Evolutionary conservation across 1,140 invertebrate species (phyloP), one percentile per base, ranked within the genome.

Genomic region (Panulirus ornatus): DNA sequence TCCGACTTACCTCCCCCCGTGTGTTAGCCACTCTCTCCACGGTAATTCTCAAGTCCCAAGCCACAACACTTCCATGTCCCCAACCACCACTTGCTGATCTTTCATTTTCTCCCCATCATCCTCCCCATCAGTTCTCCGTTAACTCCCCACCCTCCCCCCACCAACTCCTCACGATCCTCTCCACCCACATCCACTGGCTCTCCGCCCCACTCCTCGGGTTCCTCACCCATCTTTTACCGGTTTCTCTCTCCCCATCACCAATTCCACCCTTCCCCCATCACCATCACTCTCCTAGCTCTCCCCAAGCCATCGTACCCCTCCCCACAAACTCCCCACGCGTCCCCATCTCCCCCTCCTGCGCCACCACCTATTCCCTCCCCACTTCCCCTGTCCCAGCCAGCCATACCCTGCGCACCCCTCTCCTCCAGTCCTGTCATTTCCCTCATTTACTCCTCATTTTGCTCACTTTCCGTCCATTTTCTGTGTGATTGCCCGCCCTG

Each of bases 381-480:
- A 44, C 38, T 1, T 16, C 40, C 42, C 51, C 44, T n/a, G 6
- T 14, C 51, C 30, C 47, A 42, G 5, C 6, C 71, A 36, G 44
- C 40, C 16, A 9, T 38, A 40, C 19, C 8, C 38, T 42, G 42
- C 27, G 42, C 19, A n/a, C 89, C 63, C 83, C 76, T 71, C 75
- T 66, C 75, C 75, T 82, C 76, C 76, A 44, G 51, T 81, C 75
- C 76, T 84, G 63, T 85, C 84, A 85, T 91, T 91, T 91, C 89
- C 89, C 89, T 91, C 89, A 91, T 91, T 91, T 91, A 81, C 82
- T 91, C 82, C 84, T 91, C 83, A 91, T 91, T 91, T 91, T 91
- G 73, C 84, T 85, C 82, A 85, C 84, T 91, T 91, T 91, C 89
- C 89, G 89, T 86, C 89, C 82, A 84, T 91, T 91, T 91, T 85